Base-by-base conservation (phyloP, 2,888 invertebrate genomes). In the Latrodectus elegans region DNA sequence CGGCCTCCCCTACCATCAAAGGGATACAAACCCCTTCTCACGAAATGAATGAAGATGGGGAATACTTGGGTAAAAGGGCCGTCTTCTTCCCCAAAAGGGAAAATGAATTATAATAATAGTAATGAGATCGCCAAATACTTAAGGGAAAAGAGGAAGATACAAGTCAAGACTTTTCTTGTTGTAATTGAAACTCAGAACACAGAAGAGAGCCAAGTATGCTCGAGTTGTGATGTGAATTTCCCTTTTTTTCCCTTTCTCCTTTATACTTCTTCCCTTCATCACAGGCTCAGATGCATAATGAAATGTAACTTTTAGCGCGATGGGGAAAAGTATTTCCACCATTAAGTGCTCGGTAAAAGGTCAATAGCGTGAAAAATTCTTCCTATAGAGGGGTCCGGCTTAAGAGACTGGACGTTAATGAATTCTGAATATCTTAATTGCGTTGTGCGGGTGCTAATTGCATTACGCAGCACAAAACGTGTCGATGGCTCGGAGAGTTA, bases 21-120 rank as follows among this genome's bases (percentile, higher is more conserved):
- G 52, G 70, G 67, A 60, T 60, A 60, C 60, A 60, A 60, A 60
- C 67, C 65, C 22, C 52, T 26, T 55, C 22, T 17, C 64, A 26
- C 12, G 52, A 64, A 81, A 87, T 81, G 74, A 81, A 87, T 87
- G 81, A 86, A 71, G 80, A 85, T 74, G 85, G 76, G 76, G 80
- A 53, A 52, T 72, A 81, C 81, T 81, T 81, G 38, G 17, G 15
- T 22, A 53, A 70, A 74, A 52, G 65, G 51, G 22, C 52, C 38
- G n/a, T 60, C 67, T 55, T 74, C 82, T 75, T 26, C 8, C 26
- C 60, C 17, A 38, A 68, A 74, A 65, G 70, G 73, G 73, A 79
- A 85, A 84, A 86, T 80, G 85, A 87, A 87, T 87, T 77, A 87
- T 80, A 87, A 86, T 86, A 73, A 85, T 85, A 80, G 75, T 85